Conservation (phyloP, 2,797 vertebrate genomes). For the Sitta carolinensis region DNA sequence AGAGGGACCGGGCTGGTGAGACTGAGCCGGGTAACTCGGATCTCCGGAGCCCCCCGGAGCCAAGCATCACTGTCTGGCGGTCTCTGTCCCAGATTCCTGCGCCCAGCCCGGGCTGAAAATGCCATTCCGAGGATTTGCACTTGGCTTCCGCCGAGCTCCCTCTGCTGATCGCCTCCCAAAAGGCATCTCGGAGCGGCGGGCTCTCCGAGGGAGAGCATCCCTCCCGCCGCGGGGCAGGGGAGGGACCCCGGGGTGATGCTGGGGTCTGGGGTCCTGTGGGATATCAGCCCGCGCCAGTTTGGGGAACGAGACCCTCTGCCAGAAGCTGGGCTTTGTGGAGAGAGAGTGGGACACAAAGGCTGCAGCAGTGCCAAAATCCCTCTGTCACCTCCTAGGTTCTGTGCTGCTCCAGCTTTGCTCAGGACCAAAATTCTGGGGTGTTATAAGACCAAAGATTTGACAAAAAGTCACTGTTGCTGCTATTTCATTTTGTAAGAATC, state of each 20-base stretch:
- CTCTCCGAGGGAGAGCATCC: accelerated
- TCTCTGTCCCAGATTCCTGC: background rate
- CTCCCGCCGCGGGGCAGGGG: accelerated
- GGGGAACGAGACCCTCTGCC: background rate
- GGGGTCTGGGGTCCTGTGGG: background rate
- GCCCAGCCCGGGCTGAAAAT: background rate
- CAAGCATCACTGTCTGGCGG: background rate
- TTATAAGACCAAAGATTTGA: background rate
- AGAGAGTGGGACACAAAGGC: background rate
- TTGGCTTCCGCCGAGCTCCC: constrained; percentile 55
- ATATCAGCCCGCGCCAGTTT: background rate
- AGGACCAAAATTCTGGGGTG: background rate
- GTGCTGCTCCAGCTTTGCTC: background rate
- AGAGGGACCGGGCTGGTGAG: background rate
- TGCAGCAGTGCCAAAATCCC: background rate
- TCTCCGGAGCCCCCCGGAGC: background rate
- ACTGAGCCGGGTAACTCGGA: background rate
- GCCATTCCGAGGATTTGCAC: background rate
- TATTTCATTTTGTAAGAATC: background rate
- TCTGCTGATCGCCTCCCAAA: constrained; percentile 47
- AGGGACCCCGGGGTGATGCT: background rate
- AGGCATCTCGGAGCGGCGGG: background rate
- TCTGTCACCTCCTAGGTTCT: background rate
- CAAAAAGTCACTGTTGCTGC: background rate
- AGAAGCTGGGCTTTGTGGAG: background rate